Evolutionary conservation across 2,113 vertebrate genomes (phyloP).

Genomic region (Sula dactylatra): DNA sequence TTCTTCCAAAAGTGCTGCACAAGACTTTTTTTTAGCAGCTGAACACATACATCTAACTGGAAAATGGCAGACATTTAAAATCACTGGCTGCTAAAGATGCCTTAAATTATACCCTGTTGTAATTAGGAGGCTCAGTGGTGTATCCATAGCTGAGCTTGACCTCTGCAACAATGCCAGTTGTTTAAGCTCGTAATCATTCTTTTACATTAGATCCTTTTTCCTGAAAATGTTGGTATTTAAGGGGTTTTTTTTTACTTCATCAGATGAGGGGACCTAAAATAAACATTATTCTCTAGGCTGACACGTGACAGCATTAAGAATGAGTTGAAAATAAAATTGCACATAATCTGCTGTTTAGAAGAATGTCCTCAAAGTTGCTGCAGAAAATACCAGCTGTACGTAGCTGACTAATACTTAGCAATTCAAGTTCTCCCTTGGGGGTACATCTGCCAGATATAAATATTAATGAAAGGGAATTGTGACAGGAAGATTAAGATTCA

Average conservation of each 20-base stretch:
- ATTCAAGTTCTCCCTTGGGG: conserved; percentile 10
- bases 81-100: background rate
- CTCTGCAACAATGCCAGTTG: background rate
- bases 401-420: conserved; percentile 5
- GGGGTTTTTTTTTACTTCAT: background rate
- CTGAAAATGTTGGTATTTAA: background rate
- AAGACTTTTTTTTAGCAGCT: background rate
- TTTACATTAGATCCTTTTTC: background rate
- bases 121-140: background rate
- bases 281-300: background rate
- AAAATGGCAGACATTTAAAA: background rate
- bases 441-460: conserved; percentile 59
- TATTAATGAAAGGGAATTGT: conserved; percentile 48
- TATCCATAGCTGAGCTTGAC: background rate
- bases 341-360: background rate
- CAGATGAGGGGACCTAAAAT: background rate
- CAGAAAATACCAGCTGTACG: conserved; percentile 43
- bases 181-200: background rate
- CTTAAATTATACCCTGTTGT: background rate
- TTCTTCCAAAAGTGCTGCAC: background rate
- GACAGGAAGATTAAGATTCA: conserved; percentile 38
- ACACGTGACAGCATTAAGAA: background rate
- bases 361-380: conserved; percentile 25
- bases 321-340: background rate
- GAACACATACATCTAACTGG: background rate